Evolutionary conservation across 2,888 invertebrate species (phyloP), one percentile per base, ranked within the genome.

Genomic region (Lottia scabra): DNA sequence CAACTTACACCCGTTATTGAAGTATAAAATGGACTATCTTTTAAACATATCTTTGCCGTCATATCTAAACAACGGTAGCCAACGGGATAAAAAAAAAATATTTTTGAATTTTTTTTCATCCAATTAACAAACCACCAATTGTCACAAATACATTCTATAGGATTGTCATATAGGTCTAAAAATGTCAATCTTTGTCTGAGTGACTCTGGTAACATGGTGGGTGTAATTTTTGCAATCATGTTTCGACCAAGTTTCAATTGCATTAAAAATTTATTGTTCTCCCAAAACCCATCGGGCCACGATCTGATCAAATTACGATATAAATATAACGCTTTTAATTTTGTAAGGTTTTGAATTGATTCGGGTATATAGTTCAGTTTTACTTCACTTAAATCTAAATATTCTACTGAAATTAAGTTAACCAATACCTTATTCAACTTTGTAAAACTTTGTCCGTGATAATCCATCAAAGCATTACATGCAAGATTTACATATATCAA

Each of bases 71-170:
- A 68, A 5, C 23, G 15, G 26, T 68, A 68, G 8, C 26, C 23
- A 26, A 63, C 10, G 15, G 68, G 68, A 23, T 43, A 68, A 23
- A 27, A 8, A 8, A 4, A 16, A n/a, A 78, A 63, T 19, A 26
- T 44, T 1, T 63, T 23, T 10, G 46, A 44, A n/a, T 64, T 67
- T 10, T 38, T 30, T 8, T 3, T 26, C 13, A 70, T 43, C 80
- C 79, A 80, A 12, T 75, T 64, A 12, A 46, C 30, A 26, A 79
- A 78, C 79, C 79, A 79, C 10, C 69, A n/a, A 0, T 91, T 84
- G 2, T 91, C 85, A 74, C 93, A 93, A 67, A 92, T 92, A 80
- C 94, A 94, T 0, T 92, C 88, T 26, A 93, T 91, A 13, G 91
- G 91, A 81, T 94, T 94, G 0, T 89, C 90, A 0, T 91, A 90